phyloP scores from a whole-genome alignment of 2,888 invertebrate genomes.

The Phoronis australis region DNA sequence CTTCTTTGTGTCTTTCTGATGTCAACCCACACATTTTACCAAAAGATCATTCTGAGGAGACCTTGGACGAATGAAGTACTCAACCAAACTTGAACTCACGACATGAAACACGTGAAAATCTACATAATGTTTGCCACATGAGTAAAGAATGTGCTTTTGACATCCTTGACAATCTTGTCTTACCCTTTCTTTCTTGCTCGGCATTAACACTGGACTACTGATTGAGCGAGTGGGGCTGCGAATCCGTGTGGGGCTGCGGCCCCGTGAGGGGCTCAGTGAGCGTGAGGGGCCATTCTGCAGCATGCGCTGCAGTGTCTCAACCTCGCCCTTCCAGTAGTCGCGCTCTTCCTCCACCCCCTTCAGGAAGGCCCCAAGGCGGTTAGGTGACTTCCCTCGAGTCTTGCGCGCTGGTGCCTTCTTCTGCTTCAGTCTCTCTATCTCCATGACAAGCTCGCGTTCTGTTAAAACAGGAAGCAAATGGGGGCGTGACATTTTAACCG shows the following conservation, averaged over 20 bases:
- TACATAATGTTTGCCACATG: background rate
- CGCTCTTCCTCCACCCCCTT: constrained; percentile 49
- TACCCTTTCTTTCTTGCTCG: constrained; percentile 29
- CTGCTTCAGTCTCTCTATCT: constrained; percentile 49
- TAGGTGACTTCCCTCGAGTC: constrained; percentile 36
- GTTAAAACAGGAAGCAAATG: constrained; percentile 7
- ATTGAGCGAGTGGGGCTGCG: no score
- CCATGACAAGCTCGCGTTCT: constrained; percentile 52
- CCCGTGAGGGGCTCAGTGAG: constrained; percentile 24
- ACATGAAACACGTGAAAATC: no score
- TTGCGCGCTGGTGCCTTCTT: constrained; percentile 26
- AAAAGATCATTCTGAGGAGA: no score
- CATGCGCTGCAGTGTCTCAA: constrained; percentile 39
- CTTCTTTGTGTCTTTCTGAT: no score
- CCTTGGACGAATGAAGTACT: no score
- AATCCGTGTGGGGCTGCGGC: constrained; percentile 27
- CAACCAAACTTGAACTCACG: no score
- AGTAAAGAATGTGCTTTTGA: background rate
- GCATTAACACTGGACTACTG: no score
- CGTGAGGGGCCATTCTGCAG: constrained; percentile 25
- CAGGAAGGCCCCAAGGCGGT: constrained; percentile 44
- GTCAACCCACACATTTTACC: no score
- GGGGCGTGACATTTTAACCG: background rate
- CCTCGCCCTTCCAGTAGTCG: constrained; percentile 50
- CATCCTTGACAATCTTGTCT: background rate